phyloP scores from a whole-genome alignment of 2,113 vertebrate species.

The Gallinago paraguaiae region DNA sequence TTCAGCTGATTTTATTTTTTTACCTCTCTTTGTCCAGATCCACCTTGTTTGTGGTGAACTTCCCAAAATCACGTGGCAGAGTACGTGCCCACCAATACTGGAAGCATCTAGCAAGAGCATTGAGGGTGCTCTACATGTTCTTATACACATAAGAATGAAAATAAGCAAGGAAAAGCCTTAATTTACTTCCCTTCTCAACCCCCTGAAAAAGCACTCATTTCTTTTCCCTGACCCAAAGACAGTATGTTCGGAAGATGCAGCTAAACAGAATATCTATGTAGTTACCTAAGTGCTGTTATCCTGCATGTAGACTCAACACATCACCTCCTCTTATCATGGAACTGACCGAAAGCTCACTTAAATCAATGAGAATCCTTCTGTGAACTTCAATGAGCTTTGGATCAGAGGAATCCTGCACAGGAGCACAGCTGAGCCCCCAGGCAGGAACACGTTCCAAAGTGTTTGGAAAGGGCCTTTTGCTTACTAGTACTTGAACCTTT shows the following conservation, averaged over 20 bases:
- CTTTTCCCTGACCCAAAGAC: neutral
- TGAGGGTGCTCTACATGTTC: conserved; percentile 13
- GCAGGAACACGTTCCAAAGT: neutral
- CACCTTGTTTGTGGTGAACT: neutral
- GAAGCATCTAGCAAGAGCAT: neutral
- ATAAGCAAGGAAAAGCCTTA: neutral
- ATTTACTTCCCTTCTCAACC: neutral
- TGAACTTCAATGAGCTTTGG: neutral
- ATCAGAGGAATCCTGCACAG: neutral
- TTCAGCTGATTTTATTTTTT: conserved; percentile 39
- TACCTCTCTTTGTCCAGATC: conserved; percentile 1
- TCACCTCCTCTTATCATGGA: neutral
- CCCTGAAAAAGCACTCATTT: neutral
- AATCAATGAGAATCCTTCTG: neutral
- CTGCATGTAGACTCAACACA: neutral
- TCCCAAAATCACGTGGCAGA: conserved; percentile 13
- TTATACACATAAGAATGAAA: neutral
- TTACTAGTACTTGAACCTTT: neutral
- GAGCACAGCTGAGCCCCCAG: neutral
- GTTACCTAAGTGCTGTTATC: neutral
- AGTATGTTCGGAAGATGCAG: neutral
- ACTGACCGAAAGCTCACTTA: neutral
- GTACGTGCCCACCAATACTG: neutral
- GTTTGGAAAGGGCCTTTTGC: neutral
- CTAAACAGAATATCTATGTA: neutral